Conservation (phyloP, 2,113 vertebrate species). For the Potamarius usumacintae region DNA sequence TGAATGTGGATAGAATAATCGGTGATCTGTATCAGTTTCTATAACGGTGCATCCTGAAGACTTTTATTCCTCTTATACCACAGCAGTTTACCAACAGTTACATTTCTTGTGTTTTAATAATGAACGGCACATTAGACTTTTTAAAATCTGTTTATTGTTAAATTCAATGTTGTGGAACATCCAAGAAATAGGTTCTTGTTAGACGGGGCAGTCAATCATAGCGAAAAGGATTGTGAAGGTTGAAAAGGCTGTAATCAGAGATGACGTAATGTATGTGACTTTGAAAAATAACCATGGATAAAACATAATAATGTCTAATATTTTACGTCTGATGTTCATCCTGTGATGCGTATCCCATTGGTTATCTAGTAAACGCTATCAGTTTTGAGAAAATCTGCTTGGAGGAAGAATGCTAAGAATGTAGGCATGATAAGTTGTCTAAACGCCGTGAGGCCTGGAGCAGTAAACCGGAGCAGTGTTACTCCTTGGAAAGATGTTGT, state of each 20-base stretch:
- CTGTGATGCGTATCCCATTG: neutral
- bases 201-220: neutral
- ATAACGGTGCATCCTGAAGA: neutral
- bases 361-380: neutral
- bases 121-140: neutral
- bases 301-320: neutral
- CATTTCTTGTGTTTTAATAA: neutral
- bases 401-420: conserved; percentile 26
- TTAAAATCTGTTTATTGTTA: neutral
- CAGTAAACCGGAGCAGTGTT: neutral
- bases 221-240: neutral
- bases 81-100: neutral
- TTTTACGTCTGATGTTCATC: neutral
- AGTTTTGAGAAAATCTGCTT: neutral
- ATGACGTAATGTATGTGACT: neutral
- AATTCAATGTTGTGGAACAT: neutral
- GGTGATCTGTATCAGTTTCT: no score
- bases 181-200: neutral
- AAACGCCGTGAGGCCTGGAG: neutral
- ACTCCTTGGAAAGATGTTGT: neutral
- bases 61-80: neutral
- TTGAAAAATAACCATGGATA: neutral
- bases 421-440: neutral
- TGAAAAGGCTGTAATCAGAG: neutral
- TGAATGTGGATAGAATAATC: no score